These are phyloP conservation scores for Gastrophysa polygoni DNA, from an alignment of 2,888 invertebrate species.

Conservation along the genomic window DNA sequence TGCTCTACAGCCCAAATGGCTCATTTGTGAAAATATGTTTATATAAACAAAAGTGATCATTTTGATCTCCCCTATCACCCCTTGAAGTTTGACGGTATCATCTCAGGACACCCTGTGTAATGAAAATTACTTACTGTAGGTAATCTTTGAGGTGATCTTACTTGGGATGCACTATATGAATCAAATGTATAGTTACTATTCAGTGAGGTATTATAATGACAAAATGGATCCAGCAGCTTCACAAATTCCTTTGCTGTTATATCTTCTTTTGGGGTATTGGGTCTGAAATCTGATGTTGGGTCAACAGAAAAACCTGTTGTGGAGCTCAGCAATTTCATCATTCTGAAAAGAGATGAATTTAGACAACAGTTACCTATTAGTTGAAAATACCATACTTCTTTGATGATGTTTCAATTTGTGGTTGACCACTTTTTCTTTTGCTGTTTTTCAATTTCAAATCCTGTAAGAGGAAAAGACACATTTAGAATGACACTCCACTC, in stretches of 20 bases:
- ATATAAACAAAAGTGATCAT: too few relatives aligned
- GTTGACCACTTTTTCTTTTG: constrained; percentile 41
- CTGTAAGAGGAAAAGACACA: background rate
- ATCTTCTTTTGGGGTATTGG: constrained; percentile 5
- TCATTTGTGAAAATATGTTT: too few relatives aligned
- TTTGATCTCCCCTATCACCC: too few relatives aligned
- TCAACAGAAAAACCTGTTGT: constrained; percentile 38
- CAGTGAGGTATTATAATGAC: constrained; percentile 55
- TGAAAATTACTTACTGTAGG: too few relatives aligned
- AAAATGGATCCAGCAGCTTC: constrained; percentile 52
- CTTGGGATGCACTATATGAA: too few relatives aligned
- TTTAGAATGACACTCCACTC: background rate
- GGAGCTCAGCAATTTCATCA: constrained; percentile 39
- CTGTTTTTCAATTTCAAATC: constrained; percentile 33
- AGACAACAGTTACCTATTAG: constrained; percentile 1
- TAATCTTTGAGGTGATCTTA: too few relatives aligned
- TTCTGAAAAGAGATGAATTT: constrained; percentile 33
- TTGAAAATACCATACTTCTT: constrained; percentile 41
- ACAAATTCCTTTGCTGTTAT: constrained; percentile 24
- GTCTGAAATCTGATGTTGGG: constrained; percentile 25
- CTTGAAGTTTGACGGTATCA: too few relatives aligned
- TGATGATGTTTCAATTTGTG: constrained; percentile 38
- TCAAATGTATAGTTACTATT: constrained; percentile 44
- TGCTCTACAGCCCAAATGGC: too few relatives aligned
- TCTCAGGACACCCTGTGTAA: too few relatives aligned